Evolutionary conservation across 2,113 vertebrate species (phyloP).

Genomic region (Prunella himalayana): DNA sequence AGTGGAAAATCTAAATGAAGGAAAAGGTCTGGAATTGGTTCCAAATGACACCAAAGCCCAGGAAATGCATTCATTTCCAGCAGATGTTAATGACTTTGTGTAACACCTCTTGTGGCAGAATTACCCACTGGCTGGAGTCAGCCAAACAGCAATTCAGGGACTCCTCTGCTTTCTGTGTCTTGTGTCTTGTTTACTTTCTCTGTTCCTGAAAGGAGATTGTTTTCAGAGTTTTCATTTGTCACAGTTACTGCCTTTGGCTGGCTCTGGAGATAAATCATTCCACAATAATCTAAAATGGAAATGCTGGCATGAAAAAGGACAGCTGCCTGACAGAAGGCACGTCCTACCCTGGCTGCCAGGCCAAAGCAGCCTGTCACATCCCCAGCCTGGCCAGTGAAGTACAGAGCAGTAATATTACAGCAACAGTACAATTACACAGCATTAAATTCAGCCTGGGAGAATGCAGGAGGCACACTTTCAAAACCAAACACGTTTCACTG

Average conservation of each 20-base stretch:
- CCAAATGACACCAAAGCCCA: background rate
- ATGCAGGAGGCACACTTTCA: background rate
- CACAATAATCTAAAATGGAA: background rate
- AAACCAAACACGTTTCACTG: background rate
- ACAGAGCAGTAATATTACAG: background rate
- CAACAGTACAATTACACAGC: background rate
- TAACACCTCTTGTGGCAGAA: background rate
- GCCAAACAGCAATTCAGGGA: background rate
- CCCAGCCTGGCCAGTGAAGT: background rate
- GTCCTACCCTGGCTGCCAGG: background rate
- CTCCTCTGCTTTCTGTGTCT: background rate
- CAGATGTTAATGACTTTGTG: background rate
- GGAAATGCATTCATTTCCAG: background rate
- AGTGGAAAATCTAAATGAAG: background rate
- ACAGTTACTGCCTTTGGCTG: background rate
- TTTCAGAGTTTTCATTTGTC: constrained; percentile 5
- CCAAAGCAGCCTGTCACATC: background rate
- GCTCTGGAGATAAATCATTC: background rate
- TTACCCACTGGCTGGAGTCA: background rate
- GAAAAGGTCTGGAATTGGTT: background rate
- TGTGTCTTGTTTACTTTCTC: background rate
- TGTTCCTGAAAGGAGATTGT: background rate
- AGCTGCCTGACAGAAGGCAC: background rate
- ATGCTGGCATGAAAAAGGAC: background rate
- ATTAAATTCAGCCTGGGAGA: background rate